Base-by-base conservation (phyloP, 2,113 vertebrate genomes). In the Saccopteryx bilineata region DNA sequence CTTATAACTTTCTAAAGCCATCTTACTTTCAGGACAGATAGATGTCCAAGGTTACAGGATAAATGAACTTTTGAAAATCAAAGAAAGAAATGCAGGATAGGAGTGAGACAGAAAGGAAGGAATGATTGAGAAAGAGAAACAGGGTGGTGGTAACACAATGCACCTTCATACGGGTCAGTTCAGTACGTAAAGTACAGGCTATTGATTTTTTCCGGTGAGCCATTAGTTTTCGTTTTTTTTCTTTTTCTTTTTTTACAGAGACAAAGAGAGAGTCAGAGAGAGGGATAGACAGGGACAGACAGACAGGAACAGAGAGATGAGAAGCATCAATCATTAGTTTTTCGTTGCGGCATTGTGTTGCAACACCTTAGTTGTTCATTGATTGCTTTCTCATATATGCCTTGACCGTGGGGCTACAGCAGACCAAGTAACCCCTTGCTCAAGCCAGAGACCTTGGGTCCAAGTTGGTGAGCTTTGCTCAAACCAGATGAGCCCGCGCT, bases 141-240 rank as follows among this genome's bases (percentile, higher is more conserved):
- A 5, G 26, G 31, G 33, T 24, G 46, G 3, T 28, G 11, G 21
- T 24, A 10, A 87, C 39, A 17, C 7, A 46, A 61, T 24, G 33
- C 12, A 6, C 17, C 65, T 65, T 56, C 5, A 4, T 12, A 13
- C 28, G 75, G 58, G 58, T 84, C 90, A 79, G 48, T 18, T 81
- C 39, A 12, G 1, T 58, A 56, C 65, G 65, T 18, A 56, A 26
- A 63, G 39, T 39, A 10, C 0, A 23, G 71, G 66, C 26, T 69
- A 28, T 9, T 74, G 63, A 95, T 31, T 28, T 39, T 39, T 93
- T 80, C 26, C 26, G 66, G n/a, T 3, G 48, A 92, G 63, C 74
- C 76, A 76, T 79, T 79, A 87, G 54, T 78, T 87, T 78, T 87
- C 23, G 26, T 56, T 81, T 66, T 92, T 61, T 76, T 74, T 39